Evolutionary conservation across 2,888 invertebrate genomes (phyloP).

Genomic region (Allacma fusca): DNA sequence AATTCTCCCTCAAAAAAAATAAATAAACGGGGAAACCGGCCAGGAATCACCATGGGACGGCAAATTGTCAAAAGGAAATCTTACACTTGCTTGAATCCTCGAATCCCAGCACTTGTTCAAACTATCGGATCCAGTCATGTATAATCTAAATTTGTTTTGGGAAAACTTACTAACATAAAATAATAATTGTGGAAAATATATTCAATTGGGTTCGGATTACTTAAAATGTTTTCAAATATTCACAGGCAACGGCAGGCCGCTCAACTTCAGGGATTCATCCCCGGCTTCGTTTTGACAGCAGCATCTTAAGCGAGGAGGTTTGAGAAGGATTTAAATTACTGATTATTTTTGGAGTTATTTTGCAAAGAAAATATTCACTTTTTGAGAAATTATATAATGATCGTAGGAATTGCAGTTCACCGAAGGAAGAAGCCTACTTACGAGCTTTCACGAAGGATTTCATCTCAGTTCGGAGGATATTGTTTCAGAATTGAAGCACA

Average conservation of each 20-base stretch:
- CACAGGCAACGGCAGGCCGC: neutral
- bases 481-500: slow-evolving; percentile 68
- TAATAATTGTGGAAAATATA: too few relatives aligned
- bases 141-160: neutral
- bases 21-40: too few relatives aligned
- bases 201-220: too few relatives aligned
- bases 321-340: neutral
- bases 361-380: too few relatives aligned
- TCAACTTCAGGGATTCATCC: neutral
- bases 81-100: slow-evolving; percentile 51
- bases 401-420: neutral
- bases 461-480: slow-evolving; percentile 15
- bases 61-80: slow-evolving; percentile 47
- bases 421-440: neutral
- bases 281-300: neutral
- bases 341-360: too few relatives aligned
- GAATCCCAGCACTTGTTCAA: slow-evolving; percentile 52
- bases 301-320: neutral
- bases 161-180: too few relatives aligned
- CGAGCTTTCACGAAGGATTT: neutral
- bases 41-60: neutral
- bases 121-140: slow-evolving; percentile 41
- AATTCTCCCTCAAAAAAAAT: too few relatives aligned
- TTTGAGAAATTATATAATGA: neutral
- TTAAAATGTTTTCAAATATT: neutral